Evolutionary conservation across 2,888 invertebrate genomes (phyloP).

Genomic region (Liodrosophila aerea): DNA sequence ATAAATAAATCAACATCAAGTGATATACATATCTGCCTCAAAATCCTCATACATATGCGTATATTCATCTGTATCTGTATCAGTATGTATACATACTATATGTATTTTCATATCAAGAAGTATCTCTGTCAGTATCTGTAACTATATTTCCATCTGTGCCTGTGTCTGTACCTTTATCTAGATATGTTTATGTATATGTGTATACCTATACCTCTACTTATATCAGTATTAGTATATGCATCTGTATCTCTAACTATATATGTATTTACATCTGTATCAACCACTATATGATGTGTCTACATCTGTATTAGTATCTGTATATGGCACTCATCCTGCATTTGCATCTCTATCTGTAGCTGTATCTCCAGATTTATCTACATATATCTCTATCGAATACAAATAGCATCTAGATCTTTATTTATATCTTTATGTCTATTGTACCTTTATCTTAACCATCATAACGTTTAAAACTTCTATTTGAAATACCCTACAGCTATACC

Average conservation of each 20-base stretch:
- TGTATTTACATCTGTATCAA: neutral
- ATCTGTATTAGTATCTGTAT: neutral
- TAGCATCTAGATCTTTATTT: too few relatives aligned
- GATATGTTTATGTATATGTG: too few relatives aligned
- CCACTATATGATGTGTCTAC: too few relatives aligned
- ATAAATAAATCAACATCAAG: slow-evolving; percentile 17
- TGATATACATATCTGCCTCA: slow-evolving; percentile 8
- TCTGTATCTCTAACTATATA: neutral
- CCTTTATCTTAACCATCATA: neutral
- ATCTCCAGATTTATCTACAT: neutral
- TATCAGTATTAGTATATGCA: too few relatives aligned
- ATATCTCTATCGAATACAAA: neutral
- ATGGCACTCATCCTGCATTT: neutral
- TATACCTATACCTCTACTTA: too few relatives aligned
- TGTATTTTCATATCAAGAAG: too few relatives aligned
- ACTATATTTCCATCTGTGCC: too few relatives aligned
- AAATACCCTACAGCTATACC: neutral
- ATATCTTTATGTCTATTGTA: neutral
- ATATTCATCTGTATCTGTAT: neutral
- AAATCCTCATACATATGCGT: neutral
- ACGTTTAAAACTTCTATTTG: neutral
- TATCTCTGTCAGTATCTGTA: too few relatives aligned
- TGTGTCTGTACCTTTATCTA: too few relatives aligned
- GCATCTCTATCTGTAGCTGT: neutral
- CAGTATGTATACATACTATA: too few relatives aligned